Evolutionary conservation across 2,113 vertebrate genomes (phyloP).

Genomic region (Sinocyclocheilus anophthalmus): DNA sequence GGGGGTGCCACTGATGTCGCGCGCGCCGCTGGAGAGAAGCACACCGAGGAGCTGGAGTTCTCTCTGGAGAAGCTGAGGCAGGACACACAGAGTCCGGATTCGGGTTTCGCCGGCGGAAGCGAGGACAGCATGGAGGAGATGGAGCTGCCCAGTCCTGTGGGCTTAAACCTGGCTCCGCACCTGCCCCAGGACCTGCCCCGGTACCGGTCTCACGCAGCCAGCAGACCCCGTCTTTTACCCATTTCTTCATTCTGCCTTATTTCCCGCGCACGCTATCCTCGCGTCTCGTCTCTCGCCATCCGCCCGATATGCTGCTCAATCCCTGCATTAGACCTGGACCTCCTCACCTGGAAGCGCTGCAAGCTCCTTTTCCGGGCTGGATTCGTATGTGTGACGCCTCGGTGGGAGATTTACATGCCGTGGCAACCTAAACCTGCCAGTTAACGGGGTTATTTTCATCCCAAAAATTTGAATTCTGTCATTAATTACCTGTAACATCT

Average conservation of each 20-base stretch:
- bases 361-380: too few relatives aligned
- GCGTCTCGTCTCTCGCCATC: too few relatives aligned
- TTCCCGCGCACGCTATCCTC: too few relatives aligned
- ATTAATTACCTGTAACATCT: too few relatives aligned
- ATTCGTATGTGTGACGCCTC: too few relatives aligned
- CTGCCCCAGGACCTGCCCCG: constrained; percentile 1
- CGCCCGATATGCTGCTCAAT: not conserved
- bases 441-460: too few relatives aligned
- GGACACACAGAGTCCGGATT: constrained; percentile 66
- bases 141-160: constrained; percentile 43
- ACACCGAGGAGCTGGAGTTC: not conserved
- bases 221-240: too few relatives aligned
- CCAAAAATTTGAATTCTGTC: too few relatives aligned
- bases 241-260: too few relatives aligned
- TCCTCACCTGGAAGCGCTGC: not conserved
- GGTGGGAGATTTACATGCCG: constrained; percentile 65
- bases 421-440: constrained; percentile 56
- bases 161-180: not conserved
- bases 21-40: not conserved
- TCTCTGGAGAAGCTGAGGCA: constrained; percentile 43
- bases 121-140: constrained; percentile 62
- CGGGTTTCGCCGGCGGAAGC: constrained; percentile 52
- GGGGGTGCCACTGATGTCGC: not conserved
- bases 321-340: not conserved
- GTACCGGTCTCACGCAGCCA: too few relatives aligned